Percentiles rank a stretch among this genome's conserved stretches.
phyloP scores from a whole-genome alignment of 2,888 invertebrate genomes.

The Hydraecia micacea region DNA sequence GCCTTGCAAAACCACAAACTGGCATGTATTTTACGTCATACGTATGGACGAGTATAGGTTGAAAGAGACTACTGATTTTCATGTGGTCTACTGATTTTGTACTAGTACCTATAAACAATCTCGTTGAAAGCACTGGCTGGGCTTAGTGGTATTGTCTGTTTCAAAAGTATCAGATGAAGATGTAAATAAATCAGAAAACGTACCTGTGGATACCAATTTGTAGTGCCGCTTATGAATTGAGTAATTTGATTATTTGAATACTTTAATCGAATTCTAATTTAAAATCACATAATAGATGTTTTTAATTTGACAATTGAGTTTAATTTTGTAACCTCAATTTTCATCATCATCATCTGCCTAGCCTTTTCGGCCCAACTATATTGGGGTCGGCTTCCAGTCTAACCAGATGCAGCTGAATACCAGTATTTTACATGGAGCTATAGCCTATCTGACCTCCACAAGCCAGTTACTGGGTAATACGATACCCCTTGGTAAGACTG shows the following conservation, averaged over 20 bases:
- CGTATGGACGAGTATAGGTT: background rate
- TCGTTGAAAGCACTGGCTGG: background rate
- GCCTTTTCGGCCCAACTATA: too few species aligned
- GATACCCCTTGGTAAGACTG: too few species aligned
- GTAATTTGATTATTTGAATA: background rate
- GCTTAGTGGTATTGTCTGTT: background rate
- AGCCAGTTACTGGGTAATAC: too few species aligned
- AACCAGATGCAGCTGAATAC: too few species aligned
- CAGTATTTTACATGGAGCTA: too few species aligned
- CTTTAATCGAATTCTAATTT: background rate
- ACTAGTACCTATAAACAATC: background rate
- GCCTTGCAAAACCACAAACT: constrained; percentile 21
- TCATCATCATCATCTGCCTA: too few species aligned
- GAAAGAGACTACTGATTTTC: background rate
- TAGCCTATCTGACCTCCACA: too few species aligned
- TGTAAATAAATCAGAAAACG: background rate
- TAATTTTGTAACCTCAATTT: background rate
- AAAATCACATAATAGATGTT: background rate
- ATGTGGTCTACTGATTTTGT: background rate
- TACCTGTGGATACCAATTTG: background rate
- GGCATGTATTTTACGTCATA: constrained; percentile 6
- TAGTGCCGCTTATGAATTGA: background rate
- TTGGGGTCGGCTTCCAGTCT: too few species aligned
- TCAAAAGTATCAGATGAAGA: background rate
- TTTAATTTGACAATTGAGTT: background rate